Base-by-base conservation (phyloP, 2,113 vertebrate genomes). In the Uria aalge region DNA sequence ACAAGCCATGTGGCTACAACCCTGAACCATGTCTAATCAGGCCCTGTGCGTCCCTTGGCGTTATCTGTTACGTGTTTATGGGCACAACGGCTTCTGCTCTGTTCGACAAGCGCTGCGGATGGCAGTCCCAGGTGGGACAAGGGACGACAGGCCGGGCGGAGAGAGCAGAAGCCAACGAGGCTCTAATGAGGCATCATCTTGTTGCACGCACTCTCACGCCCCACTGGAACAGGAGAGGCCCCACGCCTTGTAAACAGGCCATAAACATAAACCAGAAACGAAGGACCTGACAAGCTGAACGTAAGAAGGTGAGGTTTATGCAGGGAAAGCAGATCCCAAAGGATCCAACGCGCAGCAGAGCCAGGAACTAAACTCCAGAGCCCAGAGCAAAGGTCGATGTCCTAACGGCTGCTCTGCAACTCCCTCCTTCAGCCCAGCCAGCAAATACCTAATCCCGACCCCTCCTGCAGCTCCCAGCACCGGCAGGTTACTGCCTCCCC, bases 31-130 rank as follows among this genome's bases (percentile, higher is more conserved):
- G 13, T 9, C 3, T 15, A 23, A 38, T 6, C 4, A 23, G 52
- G 45, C 36, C 27, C 26, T 1, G 2, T 32, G 2, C 8, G 2
- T 14, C 67, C 12, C 50, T 57, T 14, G 67, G 24, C 5, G 2
- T n/a, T 13, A 48, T 71, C 29, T 29, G n/a, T 22, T 11, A 8
- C 0, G 8, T 0, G 3, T 34, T 45, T 29, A 12, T 0, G 23
- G 56, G 47, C 74, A 17, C 40, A 40, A 48, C 47, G 21, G 47
- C 47, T 48, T 22, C 47, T 48, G 47, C 47, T 48, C 50, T 6
- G 45, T 21, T 36, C 32, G 73, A 38, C 17, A 21, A 41, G 20
- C 1, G 26, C 73, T 50, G 53, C 4, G 2, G 53, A 20, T 14
- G 1, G 4, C 32, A 11, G 74, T 4, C 27, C 27, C 5, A 11